Base-by-base conservation (phyloP, 2,888 invertebrate species). In the Sarcophaga caerulescens region DNA sequence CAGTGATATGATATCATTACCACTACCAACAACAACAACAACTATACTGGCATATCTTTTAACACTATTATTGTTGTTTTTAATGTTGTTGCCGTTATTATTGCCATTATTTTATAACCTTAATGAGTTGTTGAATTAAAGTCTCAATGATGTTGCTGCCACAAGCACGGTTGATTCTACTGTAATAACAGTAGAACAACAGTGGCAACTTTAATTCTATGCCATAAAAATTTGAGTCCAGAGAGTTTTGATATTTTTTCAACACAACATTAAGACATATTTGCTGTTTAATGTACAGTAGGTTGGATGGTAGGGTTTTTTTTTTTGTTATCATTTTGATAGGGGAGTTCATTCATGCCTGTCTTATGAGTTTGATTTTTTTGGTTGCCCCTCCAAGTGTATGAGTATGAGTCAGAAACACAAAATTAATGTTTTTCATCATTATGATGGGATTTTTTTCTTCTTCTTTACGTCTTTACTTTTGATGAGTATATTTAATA, bases 41-140 rank as follows among this genome's bases (percentile, higher is more conserved):
- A 12, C n/a, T 23, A n/a, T n/a, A 73, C 52, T 19, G 21, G 62
- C 70, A 45, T 66, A 44, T 47, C 47, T 47, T 47, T 47, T 14
- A 14, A 47, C 14, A 52, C 52, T 14, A 52, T 17, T 52, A 14
- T 52, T 12, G 52, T 52, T 52, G 17, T 52, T 52, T 14, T 47
- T 47, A 14, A 11, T 47, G 12, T 47, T 35, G 12, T 52, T 35
- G 69, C 75, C 74, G 69, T 63, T 73, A 62, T 86, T 84, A 86
- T 75, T 68, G 59, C 59, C 73, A 76, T 78, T 86, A 86, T 84
- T 86, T 86, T 86, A 84, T 86, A 86, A 84, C 66, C 86, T 73
- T 84, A 86, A 86, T 86, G 84, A 86, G 84, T 84, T 86, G 81
- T 84, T 84, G 70, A 81, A 78, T 75, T 84, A 75, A 84, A 75